Conservation (phyloP, 2,113 vertebrate genomes). For the Oncorhynchus clarkii region DNA sequence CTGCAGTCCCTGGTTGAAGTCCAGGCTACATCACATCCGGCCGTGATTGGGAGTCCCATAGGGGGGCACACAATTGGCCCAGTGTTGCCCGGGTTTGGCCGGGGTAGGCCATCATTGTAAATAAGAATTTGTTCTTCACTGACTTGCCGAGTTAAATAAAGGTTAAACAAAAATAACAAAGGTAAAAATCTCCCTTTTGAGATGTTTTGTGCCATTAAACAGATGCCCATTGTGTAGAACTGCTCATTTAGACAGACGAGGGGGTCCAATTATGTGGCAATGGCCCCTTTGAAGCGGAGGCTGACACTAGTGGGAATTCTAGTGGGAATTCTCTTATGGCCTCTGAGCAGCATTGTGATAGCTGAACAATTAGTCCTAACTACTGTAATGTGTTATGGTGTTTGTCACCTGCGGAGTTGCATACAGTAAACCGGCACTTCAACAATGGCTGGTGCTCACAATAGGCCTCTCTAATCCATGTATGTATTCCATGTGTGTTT, state of each 20-base stretch:
- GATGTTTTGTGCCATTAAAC: conserved; percentile 40
- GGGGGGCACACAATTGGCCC: too few relatives aligned
- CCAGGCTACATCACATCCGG: too few relatives aligned
- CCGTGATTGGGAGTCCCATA: too few relatives aligned
- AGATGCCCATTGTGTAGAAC: conserved; percentile 62
- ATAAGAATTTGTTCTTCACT: too few relatives aligned
- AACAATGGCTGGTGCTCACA: conserved; percentile 11
- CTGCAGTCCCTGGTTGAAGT: too few relatives aligned
- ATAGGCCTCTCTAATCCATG: conserved; percentile 11
- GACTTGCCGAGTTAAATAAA: too few relatives aligned
- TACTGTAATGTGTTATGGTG: conserved; percentile 44
- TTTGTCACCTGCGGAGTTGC: conserved; percentile 20
- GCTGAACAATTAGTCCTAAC: conserved; percentile 27
- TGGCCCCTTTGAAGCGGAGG: conserved; percentile 26
- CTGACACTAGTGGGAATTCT: conserved; percentile 23
- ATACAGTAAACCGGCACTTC: conserved; percentile 26
- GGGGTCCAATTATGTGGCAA: conserved; percentile 23
- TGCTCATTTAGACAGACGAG: conserved; percentile 28
- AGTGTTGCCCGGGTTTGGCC: too few relatives aligned
- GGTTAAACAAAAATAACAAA: too few relatives aligned
- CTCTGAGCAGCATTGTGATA: conserved; percentile 33
- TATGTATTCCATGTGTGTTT: too few relatives aligned
- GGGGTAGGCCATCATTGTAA: too few relatives aligned
- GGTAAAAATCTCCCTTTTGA: conserved; percentile 22
- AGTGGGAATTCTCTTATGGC: conserved; percentile 48